A percentile compares a stretch with the other conserved stretches of the same genome.
phyloP scores from a whole-genome alignment of 2,888 invertebrate genomes.

The Silvanus unidentatus region DNA sequence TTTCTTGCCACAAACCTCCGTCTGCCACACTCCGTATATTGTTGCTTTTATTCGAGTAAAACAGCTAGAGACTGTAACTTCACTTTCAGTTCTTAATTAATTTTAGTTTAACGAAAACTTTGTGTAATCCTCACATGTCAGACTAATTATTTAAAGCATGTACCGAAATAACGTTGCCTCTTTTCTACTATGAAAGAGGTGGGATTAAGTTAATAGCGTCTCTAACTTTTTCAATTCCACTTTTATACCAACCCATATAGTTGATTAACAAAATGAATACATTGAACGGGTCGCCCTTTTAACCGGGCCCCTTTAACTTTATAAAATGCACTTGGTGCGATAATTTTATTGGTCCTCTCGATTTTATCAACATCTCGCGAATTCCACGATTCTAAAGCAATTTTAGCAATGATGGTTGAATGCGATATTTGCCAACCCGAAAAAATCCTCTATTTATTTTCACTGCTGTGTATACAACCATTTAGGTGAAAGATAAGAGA shows the following conservation, averaged over 20 bases:
- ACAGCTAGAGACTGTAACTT: background rate
- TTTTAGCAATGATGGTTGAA: no score
- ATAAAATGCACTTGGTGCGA: no score
- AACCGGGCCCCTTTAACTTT: no score
- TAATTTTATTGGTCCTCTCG: background rate
- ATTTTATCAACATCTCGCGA: conserved; percentile 3
- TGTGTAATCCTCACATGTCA: conserved; percentile 31
- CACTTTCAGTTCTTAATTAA: conserved; percentile 30
- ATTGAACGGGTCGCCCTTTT: no score
- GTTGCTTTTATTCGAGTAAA: background rate
- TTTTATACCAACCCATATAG: conserved; percentile 1
- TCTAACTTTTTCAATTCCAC: conserved; percentile 21
- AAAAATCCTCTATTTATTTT: no score
- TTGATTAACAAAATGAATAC: no score
- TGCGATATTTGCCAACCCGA: no score
- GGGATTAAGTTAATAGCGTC: conserved; percentile 32
- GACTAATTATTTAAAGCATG: conserved; percentile 33
- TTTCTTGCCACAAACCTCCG: no score
- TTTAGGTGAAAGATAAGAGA: no score
- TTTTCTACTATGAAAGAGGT: conserved; percentile 20
- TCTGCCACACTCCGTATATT: no score
- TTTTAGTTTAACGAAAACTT: conserved; percentile 30
- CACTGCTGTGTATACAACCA: no score
- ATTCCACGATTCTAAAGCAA: conserved; percentile 8
- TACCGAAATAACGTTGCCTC: conserved; percentile 30